phyloP scores from a whole-genome alignment of 2,113 vertebrate species.

The Caranx ignobilis region DNA sequence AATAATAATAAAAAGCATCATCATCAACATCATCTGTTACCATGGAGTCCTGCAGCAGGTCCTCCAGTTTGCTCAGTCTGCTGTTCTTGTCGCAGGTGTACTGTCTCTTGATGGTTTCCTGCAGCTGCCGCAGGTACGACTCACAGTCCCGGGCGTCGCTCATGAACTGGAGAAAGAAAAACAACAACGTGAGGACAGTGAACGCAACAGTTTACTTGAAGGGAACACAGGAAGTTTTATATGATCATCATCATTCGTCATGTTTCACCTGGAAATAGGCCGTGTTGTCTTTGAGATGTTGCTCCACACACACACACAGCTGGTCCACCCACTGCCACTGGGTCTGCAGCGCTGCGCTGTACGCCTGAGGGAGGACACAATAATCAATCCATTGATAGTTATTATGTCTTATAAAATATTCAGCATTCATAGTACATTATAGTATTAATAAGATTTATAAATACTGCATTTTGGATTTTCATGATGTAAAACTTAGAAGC shows the following conservation, averaged over 20 bases:
- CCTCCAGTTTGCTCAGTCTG: conserved; percentile 92
- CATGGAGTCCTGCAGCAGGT: conserved; percentile 99
- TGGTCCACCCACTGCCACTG: conserved; percentile 98
- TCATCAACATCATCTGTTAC: conserved; percentile 73
- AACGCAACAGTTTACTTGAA: too few species aligned
- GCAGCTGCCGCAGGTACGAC: conserved; percentile 91
- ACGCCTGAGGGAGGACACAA: conserved; percentile 84
- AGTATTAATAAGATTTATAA: too few species aligned
- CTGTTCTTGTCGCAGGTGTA: conserved; percentile 95
- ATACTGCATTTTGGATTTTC: too few species aligned
- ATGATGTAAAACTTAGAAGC: too few species aligned
- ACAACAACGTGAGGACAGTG: neutral
- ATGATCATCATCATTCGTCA: too few species aligned
- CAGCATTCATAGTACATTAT: too few species aligned
- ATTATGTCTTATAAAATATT: too few species aligned
- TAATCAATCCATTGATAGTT: too few species aligned
- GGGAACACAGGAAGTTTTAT: too few species aligned
- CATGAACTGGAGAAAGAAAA: conserved; percentile 87
- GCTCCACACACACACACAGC: conserved; percentile 94
- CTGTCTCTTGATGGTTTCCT: conserved; percentile 96
- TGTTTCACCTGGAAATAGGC: conserved; percentile 93
- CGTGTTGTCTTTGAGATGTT: conserved; percentile 94
- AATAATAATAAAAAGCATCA: too few species aligned
- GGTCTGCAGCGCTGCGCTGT: conserved; percentile 94
- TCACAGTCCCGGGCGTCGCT: conserved; percentile 93